Percentiles rank a stretch among this genome's conserved stretches.
Evolutionary conservation across 2,797 vertebrate species (phyloP).

Genomic region (Salmo trutta): DNA sequence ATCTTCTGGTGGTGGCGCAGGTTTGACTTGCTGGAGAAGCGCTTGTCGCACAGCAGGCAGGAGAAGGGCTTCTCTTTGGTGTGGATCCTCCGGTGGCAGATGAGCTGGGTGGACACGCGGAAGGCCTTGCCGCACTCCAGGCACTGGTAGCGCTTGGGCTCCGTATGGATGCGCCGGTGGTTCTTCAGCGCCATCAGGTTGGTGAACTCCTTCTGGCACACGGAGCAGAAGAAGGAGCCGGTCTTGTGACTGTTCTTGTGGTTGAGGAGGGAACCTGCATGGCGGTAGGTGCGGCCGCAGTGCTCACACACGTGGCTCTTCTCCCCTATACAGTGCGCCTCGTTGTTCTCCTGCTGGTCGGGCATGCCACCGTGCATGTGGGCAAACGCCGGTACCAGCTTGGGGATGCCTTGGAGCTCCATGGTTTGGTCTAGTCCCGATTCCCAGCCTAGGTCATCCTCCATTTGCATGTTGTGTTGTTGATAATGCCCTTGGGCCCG

Average conservation of each 20-base stretch:
- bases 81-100: conserved; percentile 87
- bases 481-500: conserved; percentile 35
- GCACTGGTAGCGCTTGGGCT: conserved; percentile 88
- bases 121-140: conserved; percentile 82
- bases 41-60: conserved; percentile 76
- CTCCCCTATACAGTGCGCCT: conserved; percentile 48
- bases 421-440: conserved; percentile 59
- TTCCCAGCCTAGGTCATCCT: conserved; percentile 59
- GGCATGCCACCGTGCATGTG: conserved; percentile 51
- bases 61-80: conserved; percentile 85
- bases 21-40: conserved; percentile 84
- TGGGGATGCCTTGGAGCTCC: conserved; percentile 48
- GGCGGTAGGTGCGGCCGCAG: conserved; percentile 88
- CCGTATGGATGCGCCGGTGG: conserved; percentile 86
- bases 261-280: conserved; percentile 90
- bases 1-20: conserved; percentile 81
- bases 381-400: conserved; percentile 61
- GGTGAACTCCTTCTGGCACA: conserved; percentile 82
- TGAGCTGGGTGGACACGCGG: conserved; percentile 85
- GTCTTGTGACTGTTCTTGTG: conserved; percentile 94
- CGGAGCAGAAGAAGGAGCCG: conserved; percentile 83
- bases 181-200: conserved; percentile 89
- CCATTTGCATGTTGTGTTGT: conserved; percentile 38
- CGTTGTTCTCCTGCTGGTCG: conserved; percentile 33
- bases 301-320: conserved; percentile 87